A percentile compares a stretch with the other conserved stretches of the same genome.
phyloP scores from a whole-genome alignment of 1,140 invertebrate species.

The Melanaphis sacchari region DNA sequence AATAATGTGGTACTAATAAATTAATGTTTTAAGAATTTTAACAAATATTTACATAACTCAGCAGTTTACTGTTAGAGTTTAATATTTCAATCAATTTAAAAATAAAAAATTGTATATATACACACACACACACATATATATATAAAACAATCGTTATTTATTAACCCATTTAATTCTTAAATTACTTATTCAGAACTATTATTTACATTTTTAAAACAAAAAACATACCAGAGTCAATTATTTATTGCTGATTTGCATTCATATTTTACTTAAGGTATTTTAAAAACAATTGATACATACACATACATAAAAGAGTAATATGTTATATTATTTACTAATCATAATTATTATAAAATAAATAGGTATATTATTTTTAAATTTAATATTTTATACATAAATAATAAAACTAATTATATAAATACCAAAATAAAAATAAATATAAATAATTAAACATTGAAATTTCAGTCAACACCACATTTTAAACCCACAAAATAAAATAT shows the following conservation, averaged over 20 bases:
- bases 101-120: background rate
- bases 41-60: background rate
- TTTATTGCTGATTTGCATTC: conserved; percentile 1
- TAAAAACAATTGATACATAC: background rate
- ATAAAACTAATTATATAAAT: conserved; percentile 1
- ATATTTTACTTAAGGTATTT: background rate
- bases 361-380: background rate
- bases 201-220: conserved; percentile 13
- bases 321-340: background rate
- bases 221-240: conserved; percentile 6
- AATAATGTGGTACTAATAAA: background rate
- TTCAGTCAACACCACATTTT: background rate
- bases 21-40: background rate
- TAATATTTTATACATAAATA: background rate
- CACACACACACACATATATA: too few species aligned
- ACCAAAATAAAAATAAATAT: background rate
- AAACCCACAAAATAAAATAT: background rate
- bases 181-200: background rate
- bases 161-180: background rate
- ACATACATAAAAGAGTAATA: background rate
- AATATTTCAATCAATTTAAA: background rate
- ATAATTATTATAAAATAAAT: background rate
- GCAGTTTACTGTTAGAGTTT: background rate
- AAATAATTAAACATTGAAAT: background rate
- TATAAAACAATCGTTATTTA: background rate